Conservation (phyloP, 2,888 invertebrate species). For the Myopa tessellatipennis region DNA sequence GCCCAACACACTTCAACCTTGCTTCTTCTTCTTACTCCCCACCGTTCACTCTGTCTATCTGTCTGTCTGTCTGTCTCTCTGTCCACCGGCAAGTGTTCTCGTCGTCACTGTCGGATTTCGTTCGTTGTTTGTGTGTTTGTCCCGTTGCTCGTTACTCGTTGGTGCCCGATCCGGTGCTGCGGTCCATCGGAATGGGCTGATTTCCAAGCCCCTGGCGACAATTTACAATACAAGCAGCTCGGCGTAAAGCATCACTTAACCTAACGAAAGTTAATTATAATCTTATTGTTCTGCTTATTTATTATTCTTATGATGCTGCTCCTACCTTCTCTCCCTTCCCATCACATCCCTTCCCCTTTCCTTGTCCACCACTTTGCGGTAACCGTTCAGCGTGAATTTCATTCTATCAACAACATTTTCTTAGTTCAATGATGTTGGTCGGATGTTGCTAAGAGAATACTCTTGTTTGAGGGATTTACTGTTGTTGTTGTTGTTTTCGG, state of each 20-base stretch:
- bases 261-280: conserved; percentile 52
- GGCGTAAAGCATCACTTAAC: conserved; percentile 51
- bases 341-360: too few relatives aligned
- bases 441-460: neutral
- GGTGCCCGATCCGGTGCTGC: neutral
- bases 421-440: conserved; percentile 6
- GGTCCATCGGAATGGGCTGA: conserved; percentile 17
- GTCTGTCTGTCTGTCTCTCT: neutral
- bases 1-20: neutral
- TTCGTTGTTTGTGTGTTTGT: neutral
- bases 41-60: neutral
- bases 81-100: neutral
- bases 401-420: conserved; percentile 25
- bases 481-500: neutral
- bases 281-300: conserved; percentile 39
- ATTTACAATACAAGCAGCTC: conserved; percentile 50
- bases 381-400: neutral
- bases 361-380: too few relatives aligned
- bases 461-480: conserved; percentile 11
- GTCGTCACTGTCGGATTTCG: neutral
- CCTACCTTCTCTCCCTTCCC: too few relatives aligned
- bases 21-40: neutral
- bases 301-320: neutral
- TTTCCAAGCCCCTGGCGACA: conserved; percentile 46
- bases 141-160: neutral